A percentile compares a stretch with the other conserved stretches of the same genome.
phyloP scores from a whole-genome alignment of 2,113 vertebrate species.

The Polypterus bichir region DNA sequence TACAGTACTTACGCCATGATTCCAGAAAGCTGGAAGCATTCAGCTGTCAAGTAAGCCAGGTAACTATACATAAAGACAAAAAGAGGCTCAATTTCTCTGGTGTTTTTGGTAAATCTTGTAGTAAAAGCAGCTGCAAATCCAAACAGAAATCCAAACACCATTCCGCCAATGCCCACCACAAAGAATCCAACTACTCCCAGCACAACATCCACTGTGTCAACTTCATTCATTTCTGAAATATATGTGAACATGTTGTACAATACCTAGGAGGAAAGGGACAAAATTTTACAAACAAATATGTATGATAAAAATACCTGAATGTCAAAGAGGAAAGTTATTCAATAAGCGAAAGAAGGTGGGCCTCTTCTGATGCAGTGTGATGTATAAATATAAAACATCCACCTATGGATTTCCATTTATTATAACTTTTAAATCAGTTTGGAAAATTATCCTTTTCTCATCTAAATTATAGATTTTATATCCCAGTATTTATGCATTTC shows the following conservation, averaged over 20 bases:
- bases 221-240: slow-evolving; percentile 76
- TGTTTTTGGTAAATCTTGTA: slow-evolving; percentile 85
- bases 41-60: slow-evolving; percentile 84
- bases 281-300: too few species aligned
- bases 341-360: too few species aligned
- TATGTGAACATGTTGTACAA: slow-evolving; percentile 93
- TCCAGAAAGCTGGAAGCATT: slow-evolving; percentile 86
- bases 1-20: slow-evolving; percentile 89
- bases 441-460: too few species aligned
- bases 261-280: slow-evolving; percentile 44
- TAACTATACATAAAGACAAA: slow-evolving; percentile 97
- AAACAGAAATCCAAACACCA: slow-evolving; percentile 76
- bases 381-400: too few species aligned
- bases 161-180: slow-evolving; percentile 77
- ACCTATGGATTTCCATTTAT: too few species aligned
- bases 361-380: too few species aligned
- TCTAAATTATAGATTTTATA: too few species aligned
- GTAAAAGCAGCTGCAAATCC: slow-evolving; percentile 91
- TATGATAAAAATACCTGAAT: too few species aligned
- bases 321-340: too few species aligned
- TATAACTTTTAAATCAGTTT: too few species aligned
- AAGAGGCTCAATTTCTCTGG: slow-evolving; percentile 87
- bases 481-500: too few species aligned
- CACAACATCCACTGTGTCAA: slow-evolving; percentile 76
- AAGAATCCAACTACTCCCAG: slow-evolving; percentile 81